These are phyloP conservation scores for Microctonus aethiopoides DNA, from an alignment of 2,888 invertebrate species.

Conservation along the genomic window DNA sequence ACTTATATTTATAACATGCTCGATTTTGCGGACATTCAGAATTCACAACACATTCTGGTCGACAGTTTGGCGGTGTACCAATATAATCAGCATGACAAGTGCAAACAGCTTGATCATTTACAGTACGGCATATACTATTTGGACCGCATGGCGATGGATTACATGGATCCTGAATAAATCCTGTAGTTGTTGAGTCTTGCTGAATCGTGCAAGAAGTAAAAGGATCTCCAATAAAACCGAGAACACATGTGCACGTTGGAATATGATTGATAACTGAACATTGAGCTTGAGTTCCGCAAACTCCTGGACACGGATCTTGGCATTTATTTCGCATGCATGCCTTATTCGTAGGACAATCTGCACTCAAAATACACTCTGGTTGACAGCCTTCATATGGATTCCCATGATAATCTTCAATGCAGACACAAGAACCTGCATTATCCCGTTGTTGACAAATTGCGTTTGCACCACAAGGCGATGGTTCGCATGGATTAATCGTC, in stretches of 20 bases:
- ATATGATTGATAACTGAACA: slow-evolving; percentile 88
- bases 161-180: slow-evolving; percentile 72
- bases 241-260: slow-evolving; percentile 84
- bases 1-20: slow-evolving; percentile 85
- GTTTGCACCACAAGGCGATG: slow-evolving; percentile 88
- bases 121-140: slow-evolving; percentile 80
- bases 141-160: slow-evolving; percentile 84
- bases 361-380: slow-evolving; percentile 87
- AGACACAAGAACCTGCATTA: slow-evolving; percentile 83
- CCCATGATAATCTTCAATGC: slow-evolving; percentile 83
- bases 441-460: slow-evolving; percentile 82
- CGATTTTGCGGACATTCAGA: slow-evolving; percentile 83
- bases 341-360: slow-evolving; percentile 85
- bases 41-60: slow-evolving; percentile 86
- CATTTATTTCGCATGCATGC: slow-evolving; percentile 88
- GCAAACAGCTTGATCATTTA: slow-evolving; percentile 80
- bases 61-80: slow-evolving; percentile 84
- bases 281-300: slow-evolving; percentile 85
- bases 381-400: slow-evolving; percentile 89
- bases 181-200: slow-evolving; percentile 41
- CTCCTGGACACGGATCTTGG: slow-evolving; percentile 85
- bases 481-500: slow-evolving; percentile 80
- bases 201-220: slow-evolving; percentile 70
- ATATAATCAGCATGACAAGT: slow-evolving; percentile 79
- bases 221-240: slow-evolving; percentile 81